Conservation (phyloP, 1,140 invertebrate species). For the Cydia splendana region DNA sequence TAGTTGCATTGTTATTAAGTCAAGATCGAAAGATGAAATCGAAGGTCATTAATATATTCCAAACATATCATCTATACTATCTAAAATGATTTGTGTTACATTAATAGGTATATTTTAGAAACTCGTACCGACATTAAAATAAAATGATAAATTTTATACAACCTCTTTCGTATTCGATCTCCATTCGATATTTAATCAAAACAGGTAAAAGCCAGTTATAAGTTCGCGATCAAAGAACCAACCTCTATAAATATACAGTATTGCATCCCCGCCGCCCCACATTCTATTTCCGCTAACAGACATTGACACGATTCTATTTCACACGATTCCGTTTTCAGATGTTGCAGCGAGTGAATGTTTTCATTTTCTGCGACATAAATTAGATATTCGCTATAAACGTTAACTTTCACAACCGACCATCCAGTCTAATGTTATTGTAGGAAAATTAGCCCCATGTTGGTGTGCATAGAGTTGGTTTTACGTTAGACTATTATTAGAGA, state of each 20-base stretch:
- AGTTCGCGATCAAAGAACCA: conserved; percentile 14
- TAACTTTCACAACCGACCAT: neutral
- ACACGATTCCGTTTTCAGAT: conserved; percentile 41
- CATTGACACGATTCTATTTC: conserved; percentile 45
- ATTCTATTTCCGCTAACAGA: conserved; percentile 46
- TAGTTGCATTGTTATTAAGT: too few relatives aligned
- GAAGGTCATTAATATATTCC: too few relatives aligned
- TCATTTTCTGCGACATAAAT: conserved; percentile 31
- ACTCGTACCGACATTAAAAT: too few relatives aligned
- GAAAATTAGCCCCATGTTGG: neutral
- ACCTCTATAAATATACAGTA: conserved; percentile 24
- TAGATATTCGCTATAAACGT: conserved; percentile 9
- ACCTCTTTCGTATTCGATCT: too few relatives aligned
- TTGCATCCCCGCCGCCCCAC: conserved; percentile 25
- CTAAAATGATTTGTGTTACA: too few relatives aligned
- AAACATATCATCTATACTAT: too few relatives aligned
- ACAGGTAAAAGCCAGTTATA: neutral
- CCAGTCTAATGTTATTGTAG: neutral
- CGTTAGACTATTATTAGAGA: neutral
- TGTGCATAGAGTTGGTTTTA: neutral
- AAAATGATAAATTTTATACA: too few relatives aligned
- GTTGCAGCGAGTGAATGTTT: conserved; percentile 33
- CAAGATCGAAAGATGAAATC: too few relatives aligned
- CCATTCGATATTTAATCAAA: neutral
- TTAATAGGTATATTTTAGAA: too few relatives aligned